Conservation (phyloP, 1,140 invertebrate genomes). For the Zophobas morio region DNA sequence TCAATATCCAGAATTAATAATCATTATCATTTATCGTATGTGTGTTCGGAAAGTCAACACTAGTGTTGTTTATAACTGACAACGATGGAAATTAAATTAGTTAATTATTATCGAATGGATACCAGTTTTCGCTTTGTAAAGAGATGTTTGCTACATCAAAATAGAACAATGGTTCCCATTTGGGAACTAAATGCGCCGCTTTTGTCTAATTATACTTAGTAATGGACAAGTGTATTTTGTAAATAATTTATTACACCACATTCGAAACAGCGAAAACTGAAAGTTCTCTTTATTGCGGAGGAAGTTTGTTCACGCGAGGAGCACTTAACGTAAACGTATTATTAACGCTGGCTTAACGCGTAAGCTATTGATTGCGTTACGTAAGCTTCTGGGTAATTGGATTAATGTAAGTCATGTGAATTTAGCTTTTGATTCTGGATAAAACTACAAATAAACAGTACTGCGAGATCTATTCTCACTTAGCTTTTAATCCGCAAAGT, state of each 20-base stretch:
- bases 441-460: constrained; percentile 21
- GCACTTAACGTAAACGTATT: constrained; percentile 51
- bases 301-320: constrained; percentile 38
- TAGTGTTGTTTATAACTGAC: constrained; percentile 25
- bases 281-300: constrained; percentile 41
- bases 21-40: constrained; percentile 14
- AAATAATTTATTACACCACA: constrained; percentile 37
- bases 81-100: constrained; percentile 34
- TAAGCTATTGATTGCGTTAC: constrained; percentile 50
- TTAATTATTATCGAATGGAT: constrained; percentile 41
- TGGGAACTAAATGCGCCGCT: constrained; percentile 1
- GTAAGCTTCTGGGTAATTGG: constrained; percentile 49
- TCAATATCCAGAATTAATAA: constrained; percentile 15
- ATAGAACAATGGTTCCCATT: constrained; percentile 17
- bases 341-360: constrained; percentile 48
- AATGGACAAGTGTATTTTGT: constrained; percentile 17
- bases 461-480: not conserved
- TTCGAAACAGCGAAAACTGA: constrained; percentile 20
- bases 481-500: constrained; percentile 2
- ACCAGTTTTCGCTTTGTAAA: constrained; percentile 13
- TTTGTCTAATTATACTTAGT: constrained; percentile 14
- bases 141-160: constrained; percentile 19
- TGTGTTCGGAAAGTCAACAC: constrained; percentile 11
- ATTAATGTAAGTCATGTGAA: constrained; percentile 51
- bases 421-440: constrained; percentile 42